Base-by-base conservation (phyloP, 2,113 vertebrate genomes). In the Chrysochloris asiatica region DNA sequence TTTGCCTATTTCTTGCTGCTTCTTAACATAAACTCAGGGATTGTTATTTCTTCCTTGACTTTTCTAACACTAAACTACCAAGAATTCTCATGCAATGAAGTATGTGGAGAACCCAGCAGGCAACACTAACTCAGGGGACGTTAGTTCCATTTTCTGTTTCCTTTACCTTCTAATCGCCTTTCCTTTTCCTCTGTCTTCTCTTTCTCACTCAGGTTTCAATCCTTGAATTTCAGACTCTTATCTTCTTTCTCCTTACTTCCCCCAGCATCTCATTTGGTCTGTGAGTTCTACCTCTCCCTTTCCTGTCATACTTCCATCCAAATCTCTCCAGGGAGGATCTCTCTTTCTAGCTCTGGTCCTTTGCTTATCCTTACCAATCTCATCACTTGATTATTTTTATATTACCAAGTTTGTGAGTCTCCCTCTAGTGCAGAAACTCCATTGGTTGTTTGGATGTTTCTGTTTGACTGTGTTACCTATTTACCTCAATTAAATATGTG, bases 161-260 rank as follows among this genome's bases (percentile, higher is more conserved):
- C 67, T 88, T 92, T 48, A 28, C 33, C 33, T 65, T 81, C n/a
- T 38, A 61, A 47, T 82, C 26, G 41, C n/a, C 56, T 88, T 82
- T 56, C 56, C 28, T 50, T 75, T 41, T 47, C 2, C 8, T 59
- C 21, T 33, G 79, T 77, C 21, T 79, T 59, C 38, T 76, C 36
- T 92, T 56, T 36, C 69, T 84, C 19, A 13, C 24, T 52, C 26
- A 45, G 7, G 33, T 12, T 9, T 67, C 54, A 65, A 21, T 38
- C 81, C 8, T 38, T 52, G n/a, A n/a, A 43, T 52, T 52, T 52
- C 6, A 52, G 50, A 16, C 3, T 54, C 38, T 33, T 14, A 24
- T 16, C 36, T 63, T 67, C 33, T 47, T 86, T 43, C 41, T 67
- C 36, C 17, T 45, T 3, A 14, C 9, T 17, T 3, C 16, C 13